Conservation (phyloP, 1,140 invertebrate species). For the Eupristina koningsbergeri region DNA sequence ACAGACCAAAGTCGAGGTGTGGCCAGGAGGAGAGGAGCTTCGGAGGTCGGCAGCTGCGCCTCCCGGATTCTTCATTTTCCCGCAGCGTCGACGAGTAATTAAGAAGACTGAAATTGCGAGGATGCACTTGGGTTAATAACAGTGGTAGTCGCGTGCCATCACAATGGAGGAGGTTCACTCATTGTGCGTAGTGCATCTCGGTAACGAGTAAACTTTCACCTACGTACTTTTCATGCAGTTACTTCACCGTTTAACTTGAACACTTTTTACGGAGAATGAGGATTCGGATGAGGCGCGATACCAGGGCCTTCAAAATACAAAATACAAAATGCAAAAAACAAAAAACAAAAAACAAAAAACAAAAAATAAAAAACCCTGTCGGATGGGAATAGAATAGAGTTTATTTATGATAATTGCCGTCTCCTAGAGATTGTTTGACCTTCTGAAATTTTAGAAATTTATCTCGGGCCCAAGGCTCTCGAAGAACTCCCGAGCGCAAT, state of each 20-base stretch:
- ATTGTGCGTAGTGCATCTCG: neutral
- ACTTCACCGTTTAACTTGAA: neutral
- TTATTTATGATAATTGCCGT: neutral
- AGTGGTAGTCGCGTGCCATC: conserved; percentile 1
- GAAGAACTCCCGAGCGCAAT: too few relatives aligned
- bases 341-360: too few relatives aligned
- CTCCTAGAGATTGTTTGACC: neutral
- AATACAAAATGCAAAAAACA: too few relatives aligned
- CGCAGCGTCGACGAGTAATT: neutral
- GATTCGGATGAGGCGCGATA: neutral
- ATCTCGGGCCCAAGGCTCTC: neutral
- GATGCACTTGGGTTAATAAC: conserved; percentile 27
- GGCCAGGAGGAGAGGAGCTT: too few relatives aligned
- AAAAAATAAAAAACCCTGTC: too few relatives aligned
- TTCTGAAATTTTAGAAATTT: neutral
- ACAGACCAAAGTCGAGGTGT: too few relatives aligned
- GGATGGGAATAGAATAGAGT: neutral
- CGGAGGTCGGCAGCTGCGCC: too few relatives aligned
- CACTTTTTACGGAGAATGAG: neutral
- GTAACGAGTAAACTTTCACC: conserved; percentile 13
- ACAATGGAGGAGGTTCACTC: conserved; percentile 1
- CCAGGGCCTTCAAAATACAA: too few relatives aligned
- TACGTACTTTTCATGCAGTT: neutral
- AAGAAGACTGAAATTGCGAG: neutral
- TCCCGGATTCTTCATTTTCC: neutral